Evolutionary conservation across 2,113 vertebrate species (phyloP).

Genomic region (Piprites chloris): DNA sequence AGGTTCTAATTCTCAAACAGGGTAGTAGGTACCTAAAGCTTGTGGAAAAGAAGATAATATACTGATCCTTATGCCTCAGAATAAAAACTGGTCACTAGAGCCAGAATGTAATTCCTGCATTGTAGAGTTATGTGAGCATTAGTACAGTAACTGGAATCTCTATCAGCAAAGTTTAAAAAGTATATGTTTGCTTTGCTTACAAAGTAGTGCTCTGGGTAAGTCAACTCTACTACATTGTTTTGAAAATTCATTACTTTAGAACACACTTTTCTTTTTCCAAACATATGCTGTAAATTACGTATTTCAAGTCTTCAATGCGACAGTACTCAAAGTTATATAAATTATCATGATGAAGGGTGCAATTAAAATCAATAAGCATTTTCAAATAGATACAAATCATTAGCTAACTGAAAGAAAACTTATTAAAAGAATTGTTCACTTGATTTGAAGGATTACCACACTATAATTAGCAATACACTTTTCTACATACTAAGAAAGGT

Average conservation of each 20-base stretch:
- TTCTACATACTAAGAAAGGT: background rate
- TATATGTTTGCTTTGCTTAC: background rate
- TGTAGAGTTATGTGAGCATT: background rate
- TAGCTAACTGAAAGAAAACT: slow-evolving; percentile 28
- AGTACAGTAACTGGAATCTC: background rate
- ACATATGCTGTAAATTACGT: background rate
- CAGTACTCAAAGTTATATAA: background rate
- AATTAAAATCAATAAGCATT: slow-evolving; percentile 45
- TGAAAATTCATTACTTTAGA: slow-evolving; percentile 3
- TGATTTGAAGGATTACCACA: background rate
- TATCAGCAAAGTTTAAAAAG: background rate
- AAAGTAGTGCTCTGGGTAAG: background rate
- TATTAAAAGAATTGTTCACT: background rate
- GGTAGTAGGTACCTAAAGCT: background rate
- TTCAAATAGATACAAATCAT: slow-evolving; percentile 13
- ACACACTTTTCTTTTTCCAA: background rate
- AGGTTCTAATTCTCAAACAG: background rate
- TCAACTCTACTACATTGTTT: background rate
- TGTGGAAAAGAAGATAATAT: background rate
- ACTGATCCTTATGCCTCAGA: background rate
- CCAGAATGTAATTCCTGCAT: background rate
- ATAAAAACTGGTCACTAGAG: background rate
- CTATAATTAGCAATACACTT: background rate
- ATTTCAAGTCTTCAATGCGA: background rate
- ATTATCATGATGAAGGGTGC: slow-evolving; percentile 3